Evolutionary conservation across 2,113 vertebrate genomes (phyloP).

Genomic region (Macquaria australasica): DNA sequence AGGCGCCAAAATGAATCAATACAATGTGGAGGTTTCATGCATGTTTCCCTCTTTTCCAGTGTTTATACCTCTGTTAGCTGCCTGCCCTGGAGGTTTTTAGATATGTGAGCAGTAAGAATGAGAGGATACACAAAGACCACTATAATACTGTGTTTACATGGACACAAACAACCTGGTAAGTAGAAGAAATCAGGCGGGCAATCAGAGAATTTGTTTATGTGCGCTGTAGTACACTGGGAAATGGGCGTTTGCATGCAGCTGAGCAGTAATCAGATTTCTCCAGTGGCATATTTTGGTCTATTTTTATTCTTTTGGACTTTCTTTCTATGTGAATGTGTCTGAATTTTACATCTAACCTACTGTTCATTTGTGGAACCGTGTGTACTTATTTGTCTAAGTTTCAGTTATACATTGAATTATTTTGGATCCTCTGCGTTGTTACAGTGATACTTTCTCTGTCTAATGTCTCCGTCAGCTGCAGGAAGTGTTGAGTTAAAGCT

Average conservation of each 20-base stretch:
- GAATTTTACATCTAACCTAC: neutral
- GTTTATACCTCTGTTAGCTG: neutral
- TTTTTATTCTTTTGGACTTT: neutral
- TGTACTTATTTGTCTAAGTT: neutral
- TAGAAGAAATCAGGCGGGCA: neutral
- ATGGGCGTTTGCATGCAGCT: neutral
- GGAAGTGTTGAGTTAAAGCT: neutral
- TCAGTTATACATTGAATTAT: neutral
- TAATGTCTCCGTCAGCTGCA: too few species aligned
- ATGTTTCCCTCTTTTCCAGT: neutral
- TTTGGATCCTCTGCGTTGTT: neutral
- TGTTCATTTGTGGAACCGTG: neutral
- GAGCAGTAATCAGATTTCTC: neutral
- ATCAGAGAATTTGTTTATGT: slow-evolving; percentile 14
- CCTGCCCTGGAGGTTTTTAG: neutral
- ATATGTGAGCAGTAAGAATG: neutral
- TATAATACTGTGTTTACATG: neutral
- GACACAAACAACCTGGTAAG: neutral
- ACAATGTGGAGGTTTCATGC: slow-evolving; percentile 18
- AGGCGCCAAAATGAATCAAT: slow-evolving; percentile 26
- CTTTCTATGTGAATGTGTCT: neutral
- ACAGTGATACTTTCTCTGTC: neutral
- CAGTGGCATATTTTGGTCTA: neutral
- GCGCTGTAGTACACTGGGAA: neutral
- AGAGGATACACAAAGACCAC: neutral